These are phyloP conservation scores for Coelopa frigida DNA, from an alignment of 1,140 invertebrate species.

Conservation along the genomic window DNA sequence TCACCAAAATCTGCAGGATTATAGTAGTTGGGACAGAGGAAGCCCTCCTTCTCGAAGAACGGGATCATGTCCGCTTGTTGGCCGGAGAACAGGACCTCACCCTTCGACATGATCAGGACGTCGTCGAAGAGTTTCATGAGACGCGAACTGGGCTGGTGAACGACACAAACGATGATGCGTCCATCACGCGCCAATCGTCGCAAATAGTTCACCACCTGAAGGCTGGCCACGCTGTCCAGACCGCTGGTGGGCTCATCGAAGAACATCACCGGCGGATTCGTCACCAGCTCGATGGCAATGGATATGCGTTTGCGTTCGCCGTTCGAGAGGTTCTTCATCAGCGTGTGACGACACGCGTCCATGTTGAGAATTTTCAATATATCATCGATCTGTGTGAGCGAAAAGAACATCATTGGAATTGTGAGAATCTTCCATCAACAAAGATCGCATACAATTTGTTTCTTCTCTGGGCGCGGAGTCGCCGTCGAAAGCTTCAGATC, in stretches of 20 bases:
- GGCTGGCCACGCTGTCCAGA: slow-evolving; percentile 66
- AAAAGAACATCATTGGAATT: background rate
- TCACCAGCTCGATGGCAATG: slow-evolving; percentile 76
- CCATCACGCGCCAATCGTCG: slow-evolving; percentile 63
- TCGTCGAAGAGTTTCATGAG: slow-evolving; percentile 68
- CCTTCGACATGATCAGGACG: slow-evolving; percentile 53
- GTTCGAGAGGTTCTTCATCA: slow-evolving; percentile 62
- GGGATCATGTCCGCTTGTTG: slow-evolving; percentile 48
- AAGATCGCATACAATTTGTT: slow-evolving; percentile 22
- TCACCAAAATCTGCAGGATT: slow-evolving; percentile 58
- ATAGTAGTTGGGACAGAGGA: slow-evolving; percentile 57
- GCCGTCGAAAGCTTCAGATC: slow-evolving; percentile 50
- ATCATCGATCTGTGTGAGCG: slow-evolving; percentile 48
- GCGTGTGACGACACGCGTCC: slow-evolving; percentile 55
- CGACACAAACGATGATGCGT: slow-evolving; percentile 73
- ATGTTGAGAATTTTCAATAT: slow-evolving; percentile 54
- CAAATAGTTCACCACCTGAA: slow-evolving; percentile 60
- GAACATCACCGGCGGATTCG: slow-evolving; percentile 66
- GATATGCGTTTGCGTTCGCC: slow-evolving; percentile 80
- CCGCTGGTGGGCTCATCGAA: slow-evolving; percentile 70
- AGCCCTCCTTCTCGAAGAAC: slow-evolving; percentile 49
- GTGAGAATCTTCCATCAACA: background rate
- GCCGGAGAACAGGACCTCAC: slow-evolving; percentile 54
- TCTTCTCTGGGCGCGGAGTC: slow-evolving; percentile 20
- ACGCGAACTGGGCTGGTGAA: slow-evolving; percentile 84